Evolutionary conservation across 2,113 vertebrate genomes (phyloP), one percentile per base, ranked within the genome.

Genomic region (Lycaon pictus): DNA sequence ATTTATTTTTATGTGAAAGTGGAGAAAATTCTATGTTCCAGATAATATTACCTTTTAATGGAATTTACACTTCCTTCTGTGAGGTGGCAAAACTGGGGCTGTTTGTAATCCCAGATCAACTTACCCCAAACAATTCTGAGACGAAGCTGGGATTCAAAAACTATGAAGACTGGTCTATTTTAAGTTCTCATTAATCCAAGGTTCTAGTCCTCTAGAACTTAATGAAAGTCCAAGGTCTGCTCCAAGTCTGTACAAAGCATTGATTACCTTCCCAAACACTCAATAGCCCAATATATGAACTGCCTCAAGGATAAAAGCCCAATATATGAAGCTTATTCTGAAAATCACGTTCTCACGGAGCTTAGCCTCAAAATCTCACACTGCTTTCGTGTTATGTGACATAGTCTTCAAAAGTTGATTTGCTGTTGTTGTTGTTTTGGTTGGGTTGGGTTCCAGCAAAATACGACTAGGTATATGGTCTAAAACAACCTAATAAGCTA

Each of bases 41-140:
- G 35, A 69, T 80, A n/a, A 63, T 84, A 76, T 20, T 77, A 93
- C 60, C 79, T 69, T 80, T 55, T 55, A 90, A 37, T 1, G 71
- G 19, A 95, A 80, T 91, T 86, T 71, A 91, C 17, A 71, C 69
- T 80, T 86, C 37, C 25, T 79, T 92, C n/a, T 88, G 43, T 43
- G 43, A 43, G 43, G 43, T 43, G 48, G 32, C 37, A 63, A 43
- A 43, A 43, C 43, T 43, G 43, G 7, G 55, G 43, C 7, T 27
- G 74, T 43, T 19, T 86, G 32, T 25, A 81, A 65, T 37, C 65
- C 48, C 13, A 87, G 48, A 56, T 74, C 17, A 90, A 27, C 35
- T 48, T 86, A 72, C 81, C 51, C 35, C 48, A 80, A 51, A 65
- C 48, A 86, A 86, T 35, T 87, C 23, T 81, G 71, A 32, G 56